Conservation (phyloP, 2,797 vertebrate species). For the Sphaeramia orbicularis region DNA sequence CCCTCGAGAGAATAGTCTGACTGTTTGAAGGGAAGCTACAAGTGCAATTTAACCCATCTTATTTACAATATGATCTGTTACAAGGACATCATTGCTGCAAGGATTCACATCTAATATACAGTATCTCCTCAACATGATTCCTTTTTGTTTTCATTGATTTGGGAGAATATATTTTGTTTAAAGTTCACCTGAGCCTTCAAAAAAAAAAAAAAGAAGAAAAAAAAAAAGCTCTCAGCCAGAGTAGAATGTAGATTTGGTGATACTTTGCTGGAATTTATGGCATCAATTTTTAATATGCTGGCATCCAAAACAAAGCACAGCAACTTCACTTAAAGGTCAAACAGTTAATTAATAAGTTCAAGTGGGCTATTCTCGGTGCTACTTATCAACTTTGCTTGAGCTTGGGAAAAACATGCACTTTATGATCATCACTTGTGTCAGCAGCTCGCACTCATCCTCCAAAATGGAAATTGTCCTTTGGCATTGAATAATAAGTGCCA, state of each 20-base stretch:
- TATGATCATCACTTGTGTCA: conserved; percentile 71
- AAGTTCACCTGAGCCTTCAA: conserved; percentile 49
- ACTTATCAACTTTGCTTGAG: conserved; percentile 52
- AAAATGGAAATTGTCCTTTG: conserved; percentile 64
- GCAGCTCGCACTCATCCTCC: conserved; percentile 45
- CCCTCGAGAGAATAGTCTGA: conserved; percentile 71
- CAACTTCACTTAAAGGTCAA: conserved; percentile 49
- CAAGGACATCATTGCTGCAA: conserved; percentile 77
- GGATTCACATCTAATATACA: conserved; percentile 73
- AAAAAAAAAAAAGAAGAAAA: conserved; percentile 28
- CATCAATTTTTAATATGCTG: conserved; percentile 11
- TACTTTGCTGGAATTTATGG: not conserved
- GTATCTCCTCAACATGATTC: conserved; percentile 63
- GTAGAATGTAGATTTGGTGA: conserved; percentile 19
- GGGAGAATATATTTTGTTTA: conserved; percentile 48
- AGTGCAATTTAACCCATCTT: conserved; percentile 86
- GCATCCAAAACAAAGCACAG: conserved; percentile 2
- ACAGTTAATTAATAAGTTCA: conserved; percentile 50
- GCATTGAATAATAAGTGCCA: conserved; percentile 79
- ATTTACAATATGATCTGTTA: conserved; percentile 84
- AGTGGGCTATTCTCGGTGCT: conserved; percentile 44
- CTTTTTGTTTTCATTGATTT: conserved; percentile 65
- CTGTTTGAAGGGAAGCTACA: conserved; percentile 82
- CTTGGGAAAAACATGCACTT: conserved; percentile 64
- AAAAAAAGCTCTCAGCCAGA: conserved; percentile 16